A percentile compares a stretch with the other conserved stretches of the same genome.
These are phyloP conservation scores for Rhagonycha lutea DNA, from an alignment of 2,888 invertebrate genomes.

Conservation along the genomic window DNA sequence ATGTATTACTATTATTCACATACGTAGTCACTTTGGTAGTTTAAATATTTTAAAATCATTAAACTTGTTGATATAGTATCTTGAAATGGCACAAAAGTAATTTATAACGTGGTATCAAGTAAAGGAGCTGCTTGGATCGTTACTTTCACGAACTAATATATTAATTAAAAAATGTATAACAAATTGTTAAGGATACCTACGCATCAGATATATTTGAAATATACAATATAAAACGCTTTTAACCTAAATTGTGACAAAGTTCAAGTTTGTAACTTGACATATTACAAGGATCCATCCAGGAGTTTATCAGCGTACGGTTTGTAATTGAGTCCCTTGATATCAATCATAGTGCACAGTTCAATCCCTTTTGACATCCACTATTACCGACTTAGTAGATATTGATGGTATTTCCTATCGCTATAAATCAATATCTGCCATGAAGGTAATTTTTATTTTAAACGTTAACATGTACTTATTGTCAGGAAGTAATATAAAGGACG, in stretches of 20 bases:
- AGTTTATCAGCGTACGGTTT: constrained; percentile 16
- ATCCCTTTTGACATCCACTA: constrained; percentile 28
- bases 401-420: constrained; percentile 20
- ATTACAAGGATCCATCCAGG: constrained; percentile 11
- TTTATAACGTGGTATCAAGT: too few relatives aligned
- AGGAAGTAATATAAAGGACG: neutral
- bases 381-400: constrained; percentile 28
- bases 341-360: constrained; percentile 26
- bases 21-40: neutral
- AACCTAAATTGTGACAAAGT: neutral
- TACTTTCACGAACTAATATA: neutral
- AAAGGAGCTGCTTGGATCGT: neutral
- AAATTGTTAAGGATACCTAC: neutral
- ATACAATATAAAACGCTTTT: neutral
- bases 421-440: constrained; percentile 18
- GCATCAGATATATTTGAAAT: neutral
- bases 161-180: neutral
- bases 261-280: constrained; percentile 10
- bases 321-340: constrained; percentile 24
- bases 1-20: neutral
- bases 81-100: neutral
- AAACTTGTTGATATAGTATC: neutral
- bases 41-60: neutral
- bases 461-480: constrained; percentile 2
- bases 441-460: constrained; percentile 7